phyloP scores from a whole-genome alignment of 2,797 vertebrate species.

The Anguilla megastoma region DNA sequence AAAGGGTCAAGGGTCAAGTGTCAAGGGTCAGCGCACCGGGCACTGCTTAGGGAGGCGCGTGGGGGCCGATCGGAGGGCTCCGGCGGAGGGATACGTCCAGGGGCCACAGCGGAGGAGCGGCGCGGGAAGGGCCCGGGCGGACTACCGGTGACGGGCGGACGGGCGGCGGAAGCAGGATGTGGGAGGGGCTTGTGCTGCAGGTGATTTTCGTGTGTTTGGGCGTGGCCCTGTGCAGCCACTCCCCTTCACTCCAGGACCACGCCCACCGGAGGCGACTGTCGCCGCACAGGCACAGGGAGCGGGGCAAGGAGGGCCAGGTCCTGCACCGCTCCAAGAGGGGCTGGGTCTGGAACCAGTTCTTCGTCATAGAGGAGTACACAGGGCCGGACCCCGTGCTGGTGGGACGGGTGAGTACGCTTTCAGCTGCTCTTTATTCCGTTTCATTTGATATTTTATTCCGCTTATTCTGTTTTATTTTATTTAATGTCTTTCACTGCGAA shows the following conservation, averaged over 20 bases:
- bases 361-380: slow-evolving; percentile 97
- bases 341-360: slow-evolving; percentile 99
- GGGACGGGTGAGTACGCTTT: slow-evolving; percentile 81
- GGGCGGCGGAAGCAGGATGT: slow-evolving; percentile 63
- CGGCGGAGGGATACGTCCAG: neutral
- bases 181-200: slow-evolving; percentile 73
- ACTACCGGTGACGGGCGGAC: neutral
- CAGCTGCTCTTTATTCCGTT: neutral
- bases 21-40: neutral
- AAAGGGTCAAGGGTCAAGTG: neutral
- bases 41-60: neutral
- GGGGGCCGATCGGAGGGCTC: neutral
- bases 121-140: neutral
- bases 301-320: slow-evolving; percentile 92
- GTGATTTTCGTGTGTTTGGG: slow-evolving; percentile 81
- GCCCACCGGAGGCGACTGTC: slow-evolving; percentile 69
- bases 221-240: slow-evolving; percentile 72
- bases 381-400: slow-evolving; percentile 95
- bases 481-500: too few species aligned
- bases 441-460: neutral
- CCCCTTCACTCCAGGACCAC: slow-evolving; percentile 48
- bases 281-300: slow-evolving; percentile 81
- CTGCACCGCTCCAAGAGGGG: slow-evolving; percentile 94
- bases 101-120: neutral
- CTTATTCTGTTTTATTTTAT: neutral